Evolutionary conservation across 2,888 invertebrate genomes (phyloP), one percentile per base, ranked within the genome.

Genomic region (Lottia gigantea): DNA sequence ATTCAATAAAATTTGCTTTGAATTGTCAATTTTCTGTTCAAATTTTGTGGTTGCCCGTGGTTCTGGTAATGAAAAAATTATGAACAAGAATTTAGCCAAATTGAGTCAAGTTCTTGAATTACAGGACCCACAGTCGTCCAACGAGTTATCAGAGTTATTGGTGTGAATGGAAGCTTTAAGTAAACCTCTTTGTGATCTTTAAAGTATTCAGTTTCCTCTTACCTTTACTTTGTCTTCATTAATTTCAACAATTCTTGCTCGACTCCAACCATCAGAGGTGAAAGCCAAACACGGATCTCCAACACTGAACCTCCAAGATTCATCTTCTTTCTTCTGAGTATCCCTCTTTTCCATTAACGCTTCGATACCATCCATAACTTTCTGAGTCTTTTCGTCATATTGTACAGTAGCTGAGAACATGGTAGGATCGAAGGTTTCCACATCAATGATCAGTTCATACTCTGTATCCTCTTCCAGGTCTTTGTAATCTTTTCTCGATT

Each of bases 231-330:
- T 55, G 14, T 23, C 23, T 0, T 23, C 55, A 55, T 55, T 23
- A 12, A 55, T 55, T 55, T 19, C 23, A 0, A 8, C 19, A 11
- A 55, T 23, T 55, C 55, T 19, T 15, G 19, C 23, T 11, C 55
- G 55, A 55, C 12, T 14, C 55, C 55, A 55, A 89, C 0, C 74
- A 12, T 65, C 72, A 6, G 46, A 26, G 68, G 70, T 70, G 46
- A 65, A 66, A 7, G 92, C 94, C 25, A 93, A 90, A 83, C 94
- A 94, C 6, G 93, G 90, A 74, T 93, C 92, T 1, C 92, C 93
- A 2, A 89, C 84, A 7, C 89, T 87, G 14, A 69, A 71, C 80
- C 90, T 90, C 0, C 90, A 89, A 69, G 90, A 88, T 0, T 89
- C 86, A 15, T 88, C 81, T 40, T 87, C 87, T 79, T 91, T 92